Conservation (phyloP, 2,888 invertebrate species). For the Stenodera caucasica region DNA sequence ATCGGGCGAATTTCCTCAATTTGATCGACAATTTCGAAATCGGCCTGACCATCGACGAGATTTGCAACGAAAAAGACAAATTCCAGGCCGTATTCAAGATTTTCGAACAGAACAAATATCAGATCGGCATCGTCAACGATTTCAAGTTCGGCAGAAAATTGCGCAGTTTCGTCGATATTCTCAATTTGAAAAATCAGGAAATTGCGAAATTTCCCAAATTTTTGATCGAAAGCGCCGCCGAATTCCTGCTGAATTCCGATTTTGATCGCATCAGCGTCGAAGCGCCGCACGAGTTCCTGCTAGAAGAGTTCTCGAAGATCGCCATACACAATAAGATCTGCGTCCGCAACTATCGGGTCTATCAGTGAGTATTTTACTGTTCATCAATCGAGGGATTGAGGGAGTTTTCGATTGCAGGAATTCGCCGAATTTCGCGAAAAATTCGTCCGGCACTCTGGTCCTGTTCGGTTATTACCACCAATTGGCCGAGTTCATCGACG, state of each 20-base stretch:
- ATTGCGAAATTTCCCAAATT: constrained; percentile 32
- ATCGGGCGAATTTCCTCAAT: constrained; percentile 47
- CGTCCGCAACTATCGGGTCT: constrained; percentile 43
- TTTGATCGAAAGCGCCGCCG: constrained; percentile 43
- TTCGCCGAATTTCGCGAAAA: constrained; percentile 8
- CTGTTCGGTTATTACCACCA: constrained; percentile 42
- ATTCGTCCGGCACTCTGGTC: constrained; percentile 34
- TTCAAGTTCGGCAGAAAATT: constrained; percentile 35
- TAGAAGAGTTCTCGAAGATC: constrained; percentile 46
- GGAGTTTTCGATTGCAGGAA: constrained; percentile 9
- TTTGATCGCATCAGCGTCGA: constrained; percentile 48
- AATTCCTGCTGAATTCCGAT: constrained; percentile 42
- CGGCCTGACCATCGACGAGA: constrained; percentile 44
- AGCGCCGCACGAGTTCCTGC: constrained; percentile 40
- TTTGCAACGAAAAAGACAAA: constrained; percentile 45
- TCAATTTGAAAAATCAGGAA: constrained; percentile 39
- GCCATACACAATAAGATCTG: constrained; percentile 44
- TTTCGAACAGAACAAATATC: constrained; percentile 38
- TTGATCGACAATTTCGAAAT: constrained; percentile 35
- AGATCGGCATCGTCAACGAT: constrained; percentile 42
- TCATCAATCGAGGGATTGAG: too few relatives aligned
- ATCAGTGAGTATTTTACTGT: constrained; percentile 50
- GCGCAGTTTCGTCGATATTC: constrained; percentile 41
- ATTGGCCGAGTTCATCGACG: constrained; percentile 31
- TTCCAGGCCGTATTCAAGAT: constrained; percentile 44